Evolutionary conservation across 1,140 invertebrate genomes (phyloP).

Genomic region (Zaprionus camerounensis): DNA sequence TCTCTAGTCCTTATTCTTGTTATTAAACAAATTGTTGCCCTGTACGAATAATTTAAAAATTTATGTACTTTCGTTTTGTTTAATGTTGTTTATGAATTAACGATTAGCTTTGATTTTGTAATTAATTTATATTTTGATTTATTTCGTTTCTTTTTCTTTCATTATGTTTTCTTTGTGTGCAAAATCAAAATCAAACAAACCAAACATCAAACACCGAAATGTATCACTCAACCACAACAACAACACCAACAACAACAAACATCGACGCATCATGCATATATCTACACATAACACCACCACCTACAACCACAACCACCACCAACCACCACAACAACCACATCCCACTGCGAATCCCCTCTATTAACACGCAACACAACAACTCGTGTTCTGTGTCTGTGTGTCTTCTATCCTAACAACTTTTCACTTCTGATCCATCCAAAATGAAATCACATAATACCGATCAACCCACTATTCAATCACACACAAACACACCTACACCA

Average conservation of each 20-base stretch:
- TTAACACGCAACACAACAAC: slow-evolving; percentile 43
- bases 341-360: slow-evolving; percentile 31
- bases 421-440: slow-evolving; percentile 78
- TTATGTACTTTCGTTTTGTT: slow-evolving; percentile 26
- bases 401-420: slow-evolving; percentile 80
- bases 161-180: slow-evolving; percentile 73
- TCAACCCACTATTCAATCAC: slow-evolving; percentile 31
- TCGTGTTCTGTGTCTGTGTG: slow-evolving; percentile 56
- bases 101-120: slow-evolving; percentile 70
- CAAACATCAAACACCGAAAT: slow-evolving; percentile 39
- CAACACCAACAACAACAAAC: slow-evolving; percentile 48
- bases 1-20: background rate
- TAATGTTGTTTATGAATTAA: slow-evolving; percentile 39
- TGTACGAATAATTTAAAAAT: slow-evolving; percentile 7
- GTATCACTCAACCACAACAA: slow-evolving; percentile 44
- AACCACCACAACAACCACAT: slow-evolving; percentile 23
- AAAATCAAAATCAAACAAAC: slow-evolving; percentile 65
- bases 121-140: slow-evolving; percentile 73
- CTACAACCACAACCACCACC: slow-evolving; percentile 33
- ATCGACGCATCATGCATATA: slow-evolving; percentile 43
- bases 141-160: slow-evolving; percentile 75
- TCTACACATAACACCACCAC: slow-evolving; percentile 24
- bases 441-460: slow-evolving; percentile 43
- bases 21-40: slow-evolving; percentile 8
- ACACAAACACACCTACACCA: slow-evolving; percentile 27